Base-by-base conservation (phyloP, 2,797 vertebrate species). In the Serranus cabrilla region DNA sequence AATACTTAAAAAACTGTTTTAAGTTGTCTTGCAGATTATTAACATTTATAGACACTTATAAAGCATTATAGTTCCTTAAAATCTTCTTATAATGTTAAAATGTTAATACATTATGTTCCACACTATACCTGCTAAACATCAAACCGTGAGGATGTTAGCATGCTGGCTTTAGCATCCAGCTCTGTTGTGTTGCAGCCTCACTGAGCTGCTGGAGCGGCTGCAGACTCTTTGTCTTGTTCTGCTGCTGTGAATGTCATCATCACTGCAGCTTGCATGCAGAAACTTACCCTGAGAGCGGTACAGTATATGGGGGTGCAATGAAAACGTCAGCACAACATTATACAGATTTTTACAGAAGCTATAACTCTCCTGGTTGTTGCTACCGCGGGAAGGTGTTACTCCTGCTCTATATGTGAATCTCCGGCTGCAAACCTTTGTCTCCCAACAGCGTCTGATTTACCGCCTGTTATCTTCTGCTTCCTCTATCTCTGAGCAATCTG, bases 401-500 rank as follows among this genome's bases (percentile, higher is more conserved):
- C 73, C 63, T 17, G 57, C 8, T 75, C 67, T 78, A 49, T 80
- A 78, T 59, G 80, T 77, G 81, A 63, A 82, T 82, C 81, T 85
- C 71, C 20, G 50, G 58, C 78, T 86, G 54, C 65, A 69, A 72
- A 76, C 66, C 62, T 77, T 78, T 86, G 69, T 80, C 81, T 81
- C 43, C 56, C 57, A 20, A 61, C 81, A 55, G 63, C 71, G 9
- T 76, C 75, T 90, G 81, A 92, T 92, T 91, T 87, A 89, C 73
- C 39, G 73, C 76, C 76, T 51, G 74, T 81, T 93, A 86, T 91
- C 87, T 82, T 75, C 78, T 21, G 49, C 76, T 80, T 90, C 85
- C 80, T 74, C 84, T 76, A 87, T 91, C 87, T 87, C 75, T 71
- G 58, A 67, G 70, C 84, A 91, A 89, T 94, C 90, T 94, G 91